Percentiles rank a stretch among this genome's conserved stretches.
phyloP scores from a whole-genome alignment of 2,113 vertebrate species.

The Malaclemys terrapin region DNA sequence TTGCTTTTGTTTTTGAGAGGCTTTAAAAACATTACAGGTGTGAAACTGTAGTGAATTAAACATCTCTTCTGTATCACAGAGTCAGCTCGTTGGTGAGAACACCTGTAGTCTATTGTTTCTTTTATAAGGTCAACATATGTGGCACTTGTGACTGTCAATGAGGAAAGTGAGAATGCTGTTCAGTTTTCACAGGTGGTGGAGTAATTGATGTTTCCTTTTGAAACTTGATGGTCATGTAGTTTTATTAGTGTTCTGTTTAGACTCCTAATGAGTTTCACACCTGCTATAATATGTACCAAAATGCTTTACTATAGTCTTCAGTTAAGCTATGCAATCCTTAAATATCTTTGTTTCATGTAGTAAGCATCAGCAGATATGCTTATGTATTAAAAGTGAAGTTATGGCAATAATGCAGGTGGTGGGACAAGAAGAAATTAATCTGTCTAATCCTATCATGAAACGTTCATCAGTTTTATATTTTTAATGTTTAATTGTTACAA shows the following conservation, averaged over 20 bases:
- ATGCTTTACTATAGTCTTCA: neutral
- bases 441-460: neutral
- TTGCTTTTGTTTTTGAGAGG: constrained; percentile 16
- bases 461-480: neutral
- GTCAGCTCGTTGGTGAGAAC: neutral
- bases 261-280: neutral
- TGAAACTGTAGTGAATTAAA: neutral
- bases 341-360: neutral
- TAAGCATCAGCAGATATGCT: neutral
- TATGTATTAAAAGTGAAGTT: neutral
- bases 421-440: neutral
- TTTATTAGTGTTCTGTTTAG: constrained; percentile 3
- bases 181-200: neutral
- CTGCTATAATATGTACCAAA: neutral
- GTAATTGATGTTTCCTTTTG: neutral
- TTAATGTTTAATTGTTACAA: neutral
- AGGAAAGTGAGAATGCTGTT: neutral
- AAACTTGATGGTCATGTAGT: neutral
- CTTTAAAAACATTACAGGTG: neutral
- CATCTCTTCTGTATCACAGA: neutral
- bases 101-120: neutral
- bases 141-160: neutral
- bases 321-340: neutral
- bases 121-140: neutral
- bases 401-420: neutral